phyloP scores from a whole-genome alignment of 2,797 vertebrate genomes.

The Catharus ustulatus region DNA sequence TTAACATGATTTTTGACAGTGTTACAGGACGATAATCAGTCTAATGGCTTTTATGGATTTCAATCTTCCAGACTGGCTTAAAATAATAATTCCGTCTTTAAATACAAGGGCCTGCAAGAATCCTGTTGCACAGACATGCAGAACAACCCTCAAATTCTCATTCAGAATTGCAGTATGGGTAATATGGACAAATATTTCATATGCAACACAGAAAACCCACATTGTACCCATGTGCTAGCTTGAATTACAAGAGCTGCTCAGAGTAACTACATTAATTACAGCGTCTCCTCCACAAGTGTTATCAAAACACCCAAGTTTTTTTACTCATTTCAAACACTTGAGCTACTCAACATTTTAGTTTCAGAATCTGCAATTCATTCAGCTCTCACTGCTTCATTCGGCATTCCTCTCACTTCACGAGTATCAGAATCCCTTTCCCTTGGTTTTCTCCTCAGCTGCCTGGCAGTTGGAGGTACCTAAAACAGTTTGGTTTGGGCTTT shows the following conservation, averaged over 20 bases:
- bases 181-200: not conserved
- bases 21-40: slow-evolving; percentile 30
- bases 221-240: fast-evolving
- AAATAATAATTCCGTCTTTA: slow-evolving; percentile 49
- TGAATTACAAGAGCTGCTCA: not conserved
- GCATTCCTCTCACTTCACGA: not conserved
- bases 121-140: not conserved
- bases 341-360: not conserved
- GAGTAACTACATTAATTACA: not conserved
- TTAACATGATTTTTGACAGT: slow-evolving; percentile 51
- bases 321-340: not conserved
- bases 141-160: not conserved
- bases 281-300: not conserved
- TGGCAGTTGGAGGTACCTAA: not conserved
- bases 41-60: slow-evolving; percentile 52
- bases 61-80: slow-evolving; percentile 12
- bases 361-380: not conserved
- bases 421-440: not conserved
- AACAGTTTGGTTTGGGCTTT: not conserved
- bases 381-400: not conserved
- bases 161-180: not conserved
- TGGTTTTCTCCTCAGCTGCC: not conserved
- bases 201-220: not conserved
- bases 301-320: not conserved
- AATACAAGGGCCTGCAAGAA: not conserved